These are phyloP conservation scores for Nymphicus hollandicus DNA, from an alignment of 2,113 vertebrate species.

Conservation along the genomic window DNA sequence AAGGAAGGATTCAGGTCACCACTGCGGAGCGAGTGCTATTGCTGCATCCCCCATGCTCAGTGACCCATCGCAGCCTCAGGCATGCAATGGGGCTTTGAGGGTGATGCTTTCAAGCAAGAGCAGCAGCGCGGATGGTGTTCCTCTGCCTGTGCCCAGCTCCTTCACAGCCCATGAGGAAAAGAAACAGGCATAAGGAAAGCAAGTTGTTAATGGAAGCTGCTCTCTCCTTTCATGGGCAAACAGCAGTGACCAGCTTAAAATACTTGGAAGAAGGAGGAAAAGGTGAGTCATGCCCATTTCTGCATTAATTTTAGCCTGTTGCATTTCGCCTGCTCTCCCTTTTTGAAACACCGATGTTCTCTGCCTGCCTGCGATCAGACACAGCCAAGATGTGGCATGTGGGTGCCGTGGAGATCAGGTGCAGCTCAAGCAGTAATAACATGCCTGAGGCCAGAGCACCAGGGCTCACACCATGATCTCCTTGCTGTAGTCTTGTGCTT, in stretches of 20 bases:
- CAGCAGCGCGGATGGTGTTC: neutral
- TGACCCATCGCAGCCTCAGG: neutral
- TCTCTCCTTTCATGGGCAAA: neutral
- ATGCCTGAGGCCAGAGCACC: neutral
- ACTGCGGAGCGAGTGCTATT: fast-evolving
- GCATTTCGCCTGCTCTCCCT: fast-evolving
- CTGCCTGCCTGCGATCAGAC: neutral
- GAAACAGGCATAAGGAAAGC: neutral
- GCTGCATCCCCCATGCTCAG: fast-evolving
- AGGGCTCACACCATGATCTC: fast-evolving
- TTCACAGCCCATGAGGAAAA: fast-evolving
- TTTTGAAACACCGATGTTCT: neutral
- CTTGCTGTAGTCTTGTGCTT: neutral
- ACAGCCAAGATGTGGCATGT: fast-evolving
- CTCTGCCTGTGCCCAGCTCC: neutral
- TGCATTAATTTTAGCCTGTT: neutral
- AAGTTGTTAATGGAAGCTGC: neutral
- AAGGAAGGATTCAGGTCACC: fast-evolving
- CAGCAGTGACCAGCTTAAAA: neutral
- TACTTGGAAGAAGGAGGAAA: neutral
- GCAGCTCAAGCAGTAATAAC: neutral
- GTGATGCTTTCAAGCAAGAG: neutral
- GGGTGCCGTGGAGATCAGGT: neutral
- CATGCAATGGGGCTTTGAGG: too few species aligned
- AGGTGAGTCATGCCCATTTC: neutral